Evolutionary conservation across 1,140 invertebrate species (phyloP), one percentile per base, ranked within the genome.

Genomic region (Pantala flavescens): DNA sequence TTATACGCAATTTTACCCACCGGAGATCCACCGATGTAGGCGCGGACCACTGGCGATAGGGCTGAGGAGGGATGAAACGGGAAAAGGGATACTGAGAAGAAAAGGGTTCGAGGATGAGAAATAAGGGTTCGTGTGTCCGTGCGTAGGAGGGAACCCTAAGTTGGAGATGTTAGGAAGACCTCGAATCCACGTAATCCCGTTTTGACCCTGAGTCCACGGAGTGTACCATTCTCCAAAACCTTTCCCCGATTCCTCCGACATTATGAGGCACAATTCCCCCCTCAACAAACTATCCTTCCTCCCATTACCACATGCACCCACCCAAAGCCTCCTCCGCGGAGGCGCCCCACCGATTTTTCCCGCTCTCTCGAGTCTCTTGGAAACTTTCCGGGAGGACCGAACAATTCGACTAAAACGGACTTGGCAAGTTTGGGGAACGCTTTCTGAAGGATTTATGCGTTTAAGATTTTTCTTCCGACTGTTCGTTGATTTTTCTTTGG

Each of bases 1-100:
- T 63, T 63, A 63, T 63, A 63, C 49, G 49, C 49, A 63, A 63
- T 63, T 63, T 63, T 63, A 21, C 49, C 49, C 49, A 21, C n/a
- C 49, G 49, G 14, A 63, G 49, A 19, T 63, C 49, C 49, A 14
- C 49, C 49, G n/a, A 21, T 63, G 49, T 21, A 14, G 49, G 49
- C 49, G 49, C 3, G 49, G 49, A 63, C 49, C 49, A 63, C 49
- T 63, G 49, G 49, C 49, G 49, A 63, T 21, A 21, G 49, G 28
- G 28, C 28, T 36, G 28, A 36, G 28, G 49, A 19, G 49, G 49
- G 49, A 63, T 19, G 49, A 63, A 19, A 19, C 49, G 49, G 12
- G n/a, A 21, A 21, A 63, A 63, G 49, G 49, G 49, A 63, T 16
- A 12, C 12, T 63, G 49, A 36, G 28, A 36, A 36, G 28, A 36